phyloP scores from a whole-genome alignment of 2,888 invertebrate genomes.

The Himalopsyche kuldschensis region DNA sequence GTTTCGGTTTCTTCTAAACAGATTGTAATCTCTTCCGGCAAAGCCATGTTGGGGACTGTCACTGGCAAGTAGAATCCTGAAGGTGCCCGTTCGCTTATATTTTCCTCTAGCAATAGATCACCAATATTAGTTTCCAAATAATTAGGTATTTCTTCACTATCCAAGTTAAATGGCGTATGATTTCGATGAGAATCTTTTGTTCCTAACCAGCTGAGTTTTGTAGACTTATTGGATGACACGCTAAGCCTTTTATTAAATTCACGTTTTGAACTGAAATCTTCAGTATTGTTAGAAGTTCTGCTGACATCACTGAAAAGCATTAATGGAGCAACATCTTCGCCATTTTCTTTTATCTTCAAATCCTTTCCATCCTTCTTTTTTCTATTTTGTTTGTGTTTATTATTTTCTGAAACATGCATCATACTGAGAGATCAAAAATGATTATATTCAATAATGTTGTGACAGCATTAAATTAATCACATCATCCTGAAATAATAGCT shows the following conservation, averaged over 20 bases:
- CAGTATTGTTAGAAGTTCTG: not conserved
- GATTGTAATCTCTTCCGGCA: conserved; percentile 63
- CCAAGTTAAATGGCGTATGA: not conserved
- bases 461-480: too few species aligned
- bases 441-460: too few species aligned
- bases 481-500: too few species aligned
- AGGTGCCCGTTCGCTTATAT: not conserved
- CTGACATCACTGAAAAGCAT: not conserved
- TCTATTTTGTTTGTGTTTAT: not conserved
- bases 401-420: not conserved
- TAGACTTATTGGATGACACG: not conserved
- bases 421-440: not conserved
- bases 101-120: not conserved
- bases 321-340: not conserved
- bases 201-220: not conserved
- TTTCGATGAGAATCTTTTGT: not conserved
- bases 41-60: conserved; percentile 41
- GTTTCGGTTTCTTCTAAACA: conserved; percentile 70
- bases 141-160: not conserved
- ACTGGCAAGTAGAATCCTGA: conserved; percentile 10
- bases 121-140: not conserved
- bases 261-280: not conserved
- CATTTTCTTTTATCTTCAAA: not conserved
- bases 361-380: not conserved
- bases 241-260: not conserved